phyloP scores from a whole-genome alignment of 1,140 invertebrate genomes.

The Notospermus geniculatus region DNA sequence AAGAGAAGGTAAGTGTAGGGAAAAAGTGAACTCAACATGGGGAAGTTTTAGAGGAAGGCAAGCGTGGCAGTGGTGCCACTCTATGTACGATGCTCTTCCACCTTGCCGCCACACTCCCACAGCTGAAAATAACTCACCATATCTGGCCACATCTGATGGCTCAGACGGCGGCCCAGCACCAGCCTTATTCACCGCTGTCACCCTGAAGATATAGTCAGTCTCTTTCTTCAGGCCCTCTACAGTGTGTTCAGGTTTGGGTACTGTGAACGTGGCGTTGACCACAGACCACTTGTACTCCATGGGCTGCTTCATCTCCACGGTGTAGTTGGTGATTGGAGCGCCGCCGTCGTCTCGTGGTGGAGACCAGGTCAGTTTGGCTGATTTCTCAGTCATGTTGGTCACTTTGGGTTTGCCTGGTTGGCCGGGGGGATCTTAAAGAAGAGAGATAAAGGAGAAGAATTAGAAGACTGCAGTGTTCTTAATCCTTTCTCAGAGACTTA shows the following conservation, averaged over 20 bases:
- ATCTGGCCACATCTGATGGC: conserved; percentile 63
- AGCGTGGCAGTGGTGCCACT: too few relatives aligned
- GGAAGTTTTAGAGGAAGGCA: too few relatives aligned
- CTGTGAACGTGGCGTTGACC: conserved; percentile 68
- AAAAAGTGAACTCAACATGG: too few relatives aligned
- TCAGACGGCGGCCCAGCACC: conserved; percentile 89
- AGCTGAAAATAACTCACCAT: background rate
- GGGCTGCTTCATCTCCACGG: conserved; percentile 39
- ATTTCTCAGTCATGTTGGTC: conserved; percentile 78
- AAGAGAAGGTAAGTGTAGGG: too few relatives aligned
- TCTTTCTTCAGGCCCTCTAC: conserved; percentile 87
- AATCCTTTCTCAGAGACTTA: too few relatives aligned
- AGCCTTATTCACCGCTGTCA: conserved; percentile 89
- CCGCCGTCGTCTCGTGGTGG: conserved; percentile 89
- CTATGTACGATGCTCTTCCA: too few relatives aligned
- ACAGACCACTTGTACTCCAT: conserved; percentile 77
- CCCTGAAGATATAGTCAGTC: conserved; percentile 86
- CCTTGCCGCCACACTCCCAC: too few relatives aligned
- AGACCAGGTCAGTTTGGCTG: conserved; percentile 69
- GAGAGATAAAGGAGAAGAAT: too few relatives aligned
- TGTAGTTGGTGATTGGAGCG: conserved; percentile 55
- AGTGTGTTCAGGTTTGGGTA: conserved; percentile 72
- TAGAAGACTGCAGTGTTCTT: too few relatives aligned
- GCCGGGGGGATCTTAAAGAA: conserved; percentile 77
- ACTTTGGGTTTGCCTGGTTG: conserved; percentile 84